These are phyloP conservation scores for Pelobates cultripes DNA, from an alignment of 2,797 vertebrate genomes.

Conservation along the genomic window DNA sequence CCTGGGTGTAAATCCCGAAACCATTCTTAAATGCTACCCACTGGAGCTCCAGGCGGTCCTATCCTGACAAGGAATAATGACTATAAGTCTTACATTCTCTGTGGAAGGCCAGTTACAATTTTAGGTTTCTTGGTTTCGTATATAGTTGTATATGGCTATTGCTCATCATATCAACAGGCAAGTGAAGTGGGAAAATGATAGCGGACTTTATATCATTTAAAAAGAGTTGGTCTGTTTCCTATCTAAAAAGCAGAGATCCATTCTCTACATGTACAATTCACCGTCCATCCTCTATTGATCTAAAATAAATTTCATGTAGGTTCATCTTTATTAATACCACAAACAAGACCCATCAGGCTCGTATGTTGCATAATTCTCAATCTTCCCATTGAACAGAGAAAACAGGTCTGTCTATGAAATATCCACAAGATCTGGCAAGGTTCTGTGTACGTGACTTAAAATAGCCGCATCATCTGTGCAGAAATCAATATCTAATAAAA, in stretches of 20 bases:
- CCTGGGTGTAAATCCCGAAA: no score
- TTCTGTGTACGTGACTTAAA: not conserved
- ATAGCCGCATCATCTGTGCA: not conserved
- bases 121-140: no score
- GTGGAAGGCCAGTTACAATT: no score
- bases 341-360: not conserved
- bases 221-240: no score
- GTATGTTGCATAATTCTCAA: not conserved
- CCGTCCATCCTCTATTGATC: not conserved
- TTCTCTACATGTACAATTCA: not conserved
- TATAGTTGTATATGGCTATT: no score
- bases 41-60: no score
- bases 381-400: not conserved
- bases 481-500: slow-evolving; percentile 17
- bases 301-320: not conserved
- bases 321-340: not conserved
- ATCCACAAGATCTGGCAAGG: not conserved
- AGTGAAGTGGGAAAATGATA: no score
- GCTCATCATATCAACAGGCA: no score
- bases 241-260: not conserved
- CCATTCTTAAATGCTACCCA: no score
- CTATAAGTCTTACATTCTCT: no score
- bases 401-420: not conserved
- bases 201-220: no score
- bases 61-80: no score